phyloP scores from a whole-genome alignment of 2,797 vertebrate genomes.

The Erithacus rubecula region DNA sequence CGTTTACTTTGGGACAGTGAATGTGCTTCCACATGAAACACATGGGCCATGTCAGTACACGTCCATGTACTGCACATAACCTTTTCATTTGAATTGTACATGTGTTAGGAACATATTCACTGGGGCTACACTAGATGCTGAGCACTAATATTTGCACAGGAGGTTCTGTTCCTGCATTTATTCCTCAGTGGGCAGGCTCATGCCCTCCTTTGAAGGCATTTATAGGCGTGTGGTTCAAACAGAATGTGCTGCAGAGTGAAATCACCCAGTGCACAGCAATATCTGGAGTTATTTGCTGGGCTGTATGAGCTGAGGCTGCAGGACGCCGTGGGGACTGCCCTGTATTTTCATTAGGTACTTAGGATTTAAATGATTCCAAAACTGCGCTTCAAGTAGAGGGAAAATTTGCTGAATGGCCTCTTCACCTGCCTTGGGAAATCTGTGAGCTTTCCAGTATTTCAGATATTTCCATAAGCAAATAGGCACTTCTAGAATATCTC shows the following conservation, averaged over 20 bases:
- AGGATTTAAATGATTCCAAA: slow-evolving; percentile 36
- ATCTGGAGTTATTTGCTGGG: not conserved
- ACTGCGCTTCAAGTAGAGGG: slow-evolving; percentile 32
- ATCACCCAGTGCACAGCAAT: not conserved
- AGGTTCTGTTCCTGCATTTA: slow-evolving; percentile 10
- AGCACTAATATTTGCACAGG: slow-evolving; percentile 59
- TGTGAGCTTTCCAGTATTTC: slow-evolving; percentile 56
- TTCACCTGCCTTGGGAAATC: slow-evolving; percentile 45
- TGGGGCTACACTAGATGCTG: not conserved
- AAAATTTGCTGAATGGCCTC: slow-evolving; percentile 31
- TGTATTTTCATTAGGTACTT: slow-evolving; percentile 36
- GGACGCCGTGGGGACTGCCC: not conserved
- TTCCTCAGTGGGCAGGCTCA: slow-evolving; percentile 7
- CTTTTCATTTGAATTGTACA: slow-evolving; percentile 45
- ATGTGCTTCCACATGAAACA: slow-evolving; percentile 63
- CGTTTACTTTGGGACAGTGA: slow-evolving; percentile 48
- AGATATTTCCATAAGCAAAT: slow-evolving; percentile 63
- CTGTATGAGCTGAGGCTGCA: not conserved
- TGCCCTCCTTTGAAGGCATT: slow-evolving; percentile 29
- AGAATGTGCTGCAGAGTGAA: slow-evolving; percentile 10
- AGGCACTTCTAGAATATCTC: slow-evolving; percentile 49
- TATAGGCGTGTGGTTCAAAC: not conserved
- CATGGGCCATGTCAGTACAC: slow-evolving; percentile 39
- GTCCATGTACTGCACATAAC: slow-evolving; percentile 60
- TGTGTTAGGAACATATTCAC: slow-evolving; percentile 17